Evolutionary conservation across 2,888 invertebrate genomes (phyloP).

Genomic region (Nipponacmea schrenckii): DNA sequence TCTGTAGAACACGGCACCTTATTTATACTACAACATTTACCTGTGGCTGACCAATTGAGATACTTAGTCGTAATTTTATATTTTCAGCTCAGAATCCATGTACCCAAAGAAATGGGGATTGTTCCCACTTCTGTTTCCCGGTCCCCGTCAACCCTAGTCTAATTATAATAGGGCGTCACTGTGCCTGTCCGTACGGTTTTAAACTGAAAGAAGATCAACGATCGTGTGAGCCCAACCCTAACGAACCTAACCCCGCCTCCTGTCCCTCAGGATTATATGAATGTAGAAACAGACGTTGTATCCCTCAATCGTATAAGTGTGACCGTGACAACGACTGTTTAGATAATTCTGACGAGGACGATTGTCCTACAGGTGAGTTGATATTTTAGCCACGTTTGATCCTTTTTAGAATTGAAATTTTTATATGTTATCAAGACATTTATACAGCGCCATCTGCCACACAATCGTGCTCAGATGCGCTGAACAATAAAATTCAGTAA

Average conservation of each 20-base stretch:
- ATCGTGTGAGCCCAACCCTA: constrained; percentile 81
- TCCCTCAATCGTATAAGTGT: constrained; percentile 53
- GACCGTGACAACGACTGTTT: constrained; percentile 64
- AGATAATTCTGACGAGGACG: constrained; percentile 55
- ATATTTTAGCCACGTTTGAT: background rate
- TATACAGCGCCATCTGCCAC: too few relatives aligned
- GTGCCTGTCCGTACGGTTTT: constrained; percentile 95
- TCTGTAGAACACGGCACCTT: too few relatives aligned
- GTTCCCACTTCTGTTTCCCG: constrained; percentile 95
- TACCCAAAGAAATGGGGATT: constrained; percentile 85
- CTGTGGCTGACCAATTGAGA: background rate
- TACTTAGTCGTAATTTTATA: background rate
- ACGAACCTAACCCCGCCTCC: constrained; percentile 86
- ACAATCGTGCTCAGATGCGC: too few relatives aligned
- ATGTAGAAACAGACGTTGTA: constrained; percentile 84
- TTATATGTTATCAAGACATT: too few relatives aligned
- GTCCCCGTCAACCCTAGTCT: constrained; percentile 71
- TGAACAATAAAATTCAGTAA: too few relatives aligned
- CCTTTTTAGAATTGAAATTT: too few relatives aligned
- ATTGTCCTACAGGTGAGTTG: constrained; percentile 47
- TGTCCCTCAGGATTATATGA: constrained; percentile 95
- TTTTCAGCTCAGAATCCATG: constrained; percentile 78
- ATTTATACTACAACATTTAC: background rate
- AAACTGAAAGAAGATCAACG: constrained; percentile 77
- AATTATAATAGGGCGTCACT: constrained; percentile 67